Conservation (phyloP, 1,140 invertebrate genomes). For the Onthophagus taurus region DNA sequence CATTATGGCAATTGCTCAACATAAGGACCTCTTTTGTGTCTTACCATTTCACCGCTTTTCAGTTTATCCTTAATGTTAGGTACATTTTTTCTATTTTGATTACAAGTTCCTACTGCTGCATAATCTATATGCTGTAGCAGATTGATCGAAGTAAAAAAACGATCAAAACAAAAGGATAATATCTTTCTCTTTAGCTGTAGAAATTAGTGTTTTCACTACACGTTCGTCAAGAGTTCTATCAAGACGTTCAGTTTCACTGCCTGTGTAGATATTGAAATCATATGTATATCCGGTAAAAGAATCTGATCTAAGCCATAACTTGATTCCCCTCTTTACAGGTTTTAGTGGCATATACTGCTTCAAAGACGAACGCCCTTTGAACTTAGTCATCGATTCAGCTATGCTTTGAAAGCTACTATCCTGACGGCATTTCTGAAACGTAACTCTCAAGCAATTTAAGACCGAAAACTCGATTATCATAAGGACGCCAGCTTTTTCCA, state of each 20-base stretch:
- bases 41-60: conserved; percentile 15
- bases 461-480: no score
- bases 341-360: no score
- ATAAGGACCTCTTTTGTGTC: conserved; percentile 15
- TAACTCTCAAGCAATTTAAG: no score
- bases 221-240: conserved; percentile 4
- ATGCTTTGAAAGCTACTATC: no score
- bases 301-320: no score
- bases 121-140: conserved; percentile 10
- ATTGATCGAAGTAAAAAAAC: background rate
- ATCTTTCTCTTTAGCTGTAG: conserved; percentile 10
- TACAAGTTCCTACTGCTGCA: conserved; percentile 10
- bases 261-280: conserved; percentile 8
- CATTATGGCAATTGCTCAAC: conserved; percentile 15
- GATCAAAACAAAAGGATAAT: conserved; percentile 11
- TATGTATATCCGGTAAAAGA: conserved; percentile 8
- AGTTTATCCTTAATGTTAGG: conserved; percentile 13
- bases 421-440: no score
- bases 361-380: no score
- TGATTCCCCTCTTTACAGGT: no score
- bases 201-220: conserved; percentile 9
- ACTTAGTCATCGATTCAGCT: no score
- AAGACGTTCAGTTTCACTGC: conserved; percentile 4
- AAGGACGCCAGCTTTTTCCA: no score
- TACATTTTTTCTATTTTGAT: conserved; percentile 11